Evolutionary conservation across 2,113 vertebrate genomes (phyloP), one percentile per base, ranked within the genome.

Genomic region (Illadopsis cleaveri): DNA sequence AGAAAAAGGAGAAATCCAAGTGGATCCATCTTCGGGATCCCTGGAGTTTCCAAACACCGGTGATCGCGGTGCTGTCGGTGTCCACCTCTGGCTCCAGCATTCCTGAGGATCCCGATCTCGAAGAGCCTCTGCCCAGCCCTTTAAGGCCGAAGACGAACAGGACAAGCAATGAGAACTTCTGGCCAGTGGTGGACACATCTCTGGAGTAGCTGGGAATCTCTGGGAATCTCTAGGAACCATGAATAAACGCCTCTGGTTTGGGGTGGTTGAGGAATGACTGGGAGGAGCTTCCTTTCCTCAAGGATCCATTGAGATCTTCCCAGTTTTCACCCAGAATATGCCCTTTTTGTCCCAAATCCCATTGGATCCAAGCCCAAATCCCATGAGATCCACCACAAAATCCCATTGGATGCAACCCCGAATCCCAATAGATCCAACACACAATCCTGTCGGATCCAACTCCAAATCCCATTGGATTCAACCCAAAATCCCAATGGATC

Each of bases 61-160:
- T 83, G 38, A 45, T 83, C 1, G 11, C 57, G 0, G 68, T 83
- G 33, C 38, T 83, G 47, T 83, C 68, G 0, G 47, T 4, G 0
- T 83, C 57, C 33, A 83, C 47, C 68, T 83, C 81, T 4, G 38
- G 37, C 27, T 72, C 57, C 47, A 72, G 47, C 57, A 37, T 45
- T 62, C 27, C 68, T 5, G 38, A 72, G 21, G 33, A 83, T 33
- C 38, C 33, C 0, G 0, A 61, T 25, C 47, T 33, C 1, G 2
- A 37, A 27, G 47, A 61, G 21, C 25, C 21, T 8, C 37, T 10
- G 6, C 21, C 31, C 37, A 51, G 33, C 66, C 66, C 56, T 30
- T 38, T 6, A 6, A 82, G 38, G 37, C 47, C 0, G 0, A 60
- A 60, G 45, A 50, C 2, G 1, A 51, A 8, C 47, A 48, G 47